Evolutionary conservation across 2,797 vertebrate species (phyloP).

Genomic region (Scolopax rusticola): DNA sequence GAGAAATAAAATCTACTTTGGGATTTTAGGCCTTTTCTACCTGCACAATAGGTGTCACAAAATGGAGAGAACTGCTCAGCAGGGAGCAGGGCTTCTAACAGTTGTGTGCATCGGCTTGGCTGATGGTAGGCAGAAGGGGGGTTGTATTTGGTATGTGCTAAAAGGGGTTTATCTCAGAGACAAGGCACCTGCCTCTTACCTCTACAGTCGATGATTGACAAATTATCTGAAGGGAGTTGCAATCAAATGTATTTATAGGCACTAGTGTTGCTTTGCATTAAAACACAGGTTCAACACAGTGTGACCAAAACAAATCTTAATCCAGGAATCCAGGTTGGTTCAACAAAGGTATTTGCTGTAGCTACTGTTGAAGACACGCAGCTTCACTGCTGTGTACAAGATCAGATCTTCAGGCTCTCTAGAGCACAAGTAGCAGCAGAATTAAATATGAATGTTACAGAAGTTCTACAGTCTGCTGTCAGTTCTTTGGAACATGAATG

Average conservation of each 20-base stretch:
- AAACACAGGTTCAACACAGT: not conserved
- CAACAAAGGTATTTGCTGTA: not conserved
- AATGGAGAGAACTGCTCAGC: not conserved
- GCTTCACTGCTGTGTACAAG: not conserved
- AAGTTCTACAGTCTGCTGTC: not conserved
- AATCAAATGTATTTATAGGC: not conserved
- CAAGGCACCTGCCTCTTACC: not conserved
- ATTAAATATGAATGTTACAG: not conserved
- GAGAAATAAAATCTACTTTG: not conserved
- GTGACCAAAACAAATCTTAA: not conserved
- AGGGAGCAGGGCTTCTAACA: not conserved
- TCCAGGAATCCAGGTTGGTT: fast-evolving
- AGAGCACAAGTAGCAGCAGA: not conserved
- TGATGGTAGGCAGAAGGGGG: too few species aligned
- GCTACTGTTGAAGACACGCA: not conserved
- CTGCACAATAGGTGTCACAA: not conserved
- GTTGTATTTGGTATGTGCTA: not conserved
- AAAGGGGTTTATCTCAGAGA: not conserved
- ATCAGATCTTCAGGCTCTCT: not conserved
- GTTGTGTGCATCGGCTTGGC: not conserved
- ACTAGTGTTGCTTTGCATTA: not conserved
- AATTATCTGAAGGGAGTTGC: not conserved
- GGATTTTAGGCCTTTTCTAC: not conserved
- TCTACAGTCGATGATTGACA: not conserved
- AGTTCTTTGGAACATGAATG: not conserved